phyloP scores from a whole-genome alignment of 1,140 invertebrate species.

The Lysiphlebus fabarum region DNA sequence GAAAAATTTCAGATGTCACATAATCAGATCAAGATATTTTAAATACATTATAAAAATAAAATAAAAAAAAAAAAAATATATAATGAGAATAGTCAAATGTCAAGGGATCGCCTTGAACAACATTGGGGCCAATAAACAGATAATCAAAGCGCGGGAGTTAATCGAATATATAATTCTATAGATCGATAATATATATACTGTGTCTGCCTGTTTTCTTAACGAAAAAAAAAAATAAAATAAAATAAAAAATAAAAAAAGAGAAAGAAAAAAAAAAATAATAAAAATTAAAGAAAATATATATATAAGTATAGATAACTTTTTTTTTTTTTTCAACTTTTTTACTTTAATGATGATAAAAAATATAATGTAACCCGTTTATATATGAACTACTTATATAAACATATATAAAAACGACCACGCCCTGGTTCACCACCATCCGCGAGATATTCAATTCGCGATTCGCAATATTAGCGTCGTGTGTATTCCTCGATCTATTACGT shows the following conservation, averaged over 20 bases:
- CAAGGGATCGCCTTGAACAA: conserved; percentile 40
- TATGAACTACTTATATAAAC: conserved; percentile 38
- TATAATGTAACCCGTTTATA: not conserved
- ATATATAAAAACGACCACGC: conserved; percentile 42
- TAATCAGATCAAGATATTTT: too few relatives aligned
- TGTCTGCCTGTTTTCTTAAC: conserved; percentile 24
- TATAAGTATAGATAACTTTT: too few relatives aligned
- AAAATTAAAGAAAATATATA: too few relatives aligned
- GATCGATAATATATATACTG: too few relatives aligned
- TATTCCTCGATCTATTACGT: conserved; percentile 22
- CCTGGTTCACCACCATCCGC: conserved; percentile 30
- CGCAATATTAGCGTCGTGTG: conserved; percentile 2
- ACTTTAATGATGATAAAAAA: too few relatives aligned
- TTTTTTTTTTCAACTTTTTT: too few relatives aligned
- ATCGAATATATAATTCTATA: too few relatives aligned
- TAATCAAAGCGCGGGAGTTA: conserved; percentile 29
- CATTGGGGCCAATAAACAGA: conserved; percentile 26
- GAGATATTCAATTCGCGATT: not conserved
- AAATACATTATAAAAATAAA: too few relatives aligned
- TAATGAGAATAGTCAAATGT: conserved; percentile 34
- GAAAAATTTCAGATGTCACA: too few relatives aligned
- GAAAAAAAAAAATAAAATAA: conserved; percentile 3
- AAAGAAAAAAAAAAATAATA: too few relatives aligned
- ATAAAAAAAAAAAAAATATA: not conserved
- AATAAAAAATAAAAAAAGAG: not conserved